phyloP scores from a whole-genome alignment of 2,797 vertebrate genomes.

The Enteromius anoplus region DNA sequence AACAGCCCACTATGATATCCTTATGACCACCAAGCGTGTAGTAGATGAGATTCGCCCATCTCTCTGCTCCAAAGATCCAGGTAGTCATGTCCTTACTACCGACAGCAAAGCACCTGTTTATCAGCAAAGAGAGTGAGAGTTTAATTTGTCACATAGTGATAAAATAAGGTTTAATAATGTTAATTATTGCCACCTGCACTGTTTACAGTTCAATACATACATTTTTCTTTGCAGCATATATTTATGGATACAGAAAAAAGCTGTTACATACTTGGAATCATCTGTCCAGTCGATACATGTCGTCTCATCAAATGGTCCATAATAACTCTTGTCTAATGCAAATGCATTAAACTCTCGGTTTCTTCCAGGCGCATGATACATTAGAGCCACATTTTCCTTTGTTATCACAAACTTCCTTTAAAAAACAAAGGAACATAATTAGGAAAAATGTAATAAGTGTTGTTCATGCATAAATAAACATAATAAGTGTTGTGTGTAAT shows the following conservation, averaged over 20 bases:
- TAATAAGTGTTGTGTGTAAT: background rate
- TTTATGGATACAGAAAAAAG: background rate
- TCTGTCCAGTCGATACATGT: constrained; percentile 97
- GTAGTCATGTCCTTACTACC: constrained; percentile 97
- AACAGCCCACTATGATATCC: constrained; percentile 89
- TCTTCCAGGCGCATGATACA: constrained; percentile 94
- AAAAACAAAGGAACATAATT: background rate
- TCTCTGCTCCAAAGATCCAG: constrained; percentile 95
- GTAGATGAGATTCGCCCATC: constrained; percentile 95
- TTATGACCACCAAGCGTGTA: constrained; percentile 94
- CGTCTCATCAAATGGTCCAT: constrained; percentile 94
- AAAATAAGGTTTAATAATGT: background rate
- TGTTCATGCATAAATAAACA: background rate
- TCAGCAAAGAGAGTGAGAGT: background rate
- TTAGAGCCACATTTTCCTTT: constrained; percentile 88
- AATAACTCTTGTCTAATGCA: constrained; percentile 93
- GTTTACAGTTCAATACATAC: background rate
- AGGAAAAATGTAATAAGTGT: background rate
- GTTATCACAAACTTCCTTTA: constrained; percentile 90
- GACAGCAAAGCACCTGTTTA: constrained; percentile 88
- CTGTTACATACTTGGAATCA: constrained; percentile 85
- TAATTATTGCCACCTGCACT: background rate
- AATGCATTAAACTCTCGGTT: constrained; percentile 92
- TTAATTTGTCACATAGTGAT: background rate
- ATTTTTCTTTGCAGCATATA: background rate